Base-by-base conservation (phyloP, 2,797 vertebrate species). In the Synaphobranchus kaupii region DNA sequence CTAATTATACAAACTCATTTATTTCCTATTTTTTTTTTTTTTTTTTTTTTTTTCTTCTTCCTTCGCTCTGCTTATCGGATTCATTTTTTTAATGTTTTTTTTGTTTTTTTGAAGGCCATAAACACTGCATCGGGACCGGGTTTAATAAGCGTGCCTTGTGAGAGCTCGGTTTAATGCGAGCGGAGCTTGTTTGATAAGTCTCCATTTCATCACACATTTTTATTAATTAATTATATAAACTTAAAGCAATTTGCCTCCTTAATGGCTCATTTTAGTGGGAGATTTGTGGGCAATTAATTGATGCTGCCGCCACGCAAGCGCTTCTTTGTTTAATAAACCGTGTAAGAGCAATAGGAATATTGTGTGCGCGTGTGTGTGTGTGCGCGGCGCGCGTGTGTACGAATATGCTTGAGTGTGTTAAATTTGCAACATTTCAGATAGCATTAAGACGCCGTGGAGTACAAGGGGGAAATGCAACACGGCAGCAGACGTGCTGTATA, bases 221-320 rank as follows among this genome's bases (percentile, higher is more conserved):
- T 95, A 96, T 96, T 96, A 96, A 96, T 96, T 96, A 96, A 96
- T 94, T 96, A 92, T 90, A 96, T 94, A 96, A 96, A 96, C 94
- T 95, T 96, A 95, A 95, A 95, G 95, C 94, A 94, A 95, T 95
- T 96, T 96, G 93, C 93, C 90, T 92, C 93, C 93, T 94, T 96
- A 95, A 96, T 96, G 93, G 92, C 92, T 95, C 95, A 93, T 93
- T 95, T 94, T 94, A 93, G 93, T 91, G 91, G 92, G 94, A 96
- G 95, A 95, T 95, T 94, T 95, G 93, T 94, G 92, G 94, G 91
- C 94, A 95, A 96, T 96, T 96, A 96, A 96, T 95, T 95, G 94
- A 93, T 91, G 90, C 86, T 91, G 88, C 88, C 88, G 88, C 93
- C 93, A 66, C 92, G 91, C 91, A 92, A 93, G 91, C 90, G 92